Base-by-base conservation (phyloP, 2,888 invertebrate genomes). In the Rhingia campestris region DNA sequence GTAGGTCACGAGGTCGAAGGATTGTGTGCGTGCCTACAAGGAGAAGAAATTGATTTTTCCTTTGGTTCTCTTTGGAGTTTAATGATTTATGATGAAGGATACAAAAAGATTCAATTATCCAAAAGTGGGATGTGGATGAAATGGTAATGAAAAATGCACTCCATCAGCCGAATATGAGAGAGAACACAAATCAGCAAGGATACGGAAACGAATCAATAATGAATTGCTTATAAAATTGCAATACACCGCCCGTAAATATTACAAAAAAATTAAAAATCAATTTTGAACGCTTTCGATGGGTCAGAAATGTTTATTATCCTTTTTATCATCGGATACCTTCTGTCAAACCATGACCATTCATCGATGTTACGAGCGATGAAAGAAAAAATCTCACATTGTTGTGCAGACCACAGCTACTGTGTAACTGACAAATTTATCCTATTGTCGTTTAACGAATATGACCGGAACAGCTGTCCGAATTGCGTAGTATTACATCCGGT, bases 1-100 rank as follows among this genome's bases (percentile, higher is more conserved):
- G 66, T 80, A 66, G 79, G 79, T 66, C 73, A 80, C 35, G 61
- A 66, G 79, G 66, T 80, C 73, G 73, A 35, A 54, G 33, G 41
- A 80, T 59, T 73, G 59, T 49, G 59, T 49, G 58, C 59, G 66
- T 73, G 53, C 30, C 64, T 45, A 58, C 14, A 12, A 58, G 37
- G 33, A 30, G 22, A 43, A 54, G 41, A 14, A 74, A 80, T 80
- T 80, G 79, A 80, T 80, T 80, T 73, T 79, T 10, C 6, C 51
- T 67, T 51, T 12, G 4, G 30, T 37, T n/a, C 58, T 39, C 47
- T n/a, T 56, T 41, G 54, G 58, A 47, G 35, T 47, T 56, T 10
- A 7, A n/a, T 47, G 14, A 39, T 22, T 56, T 3, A 49, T 33
- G 41, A 10, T 22, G 32, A 9, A 2, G n/a, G 3, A 10, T 51